A percentile compares a stretch with the other conserved stretches of the same genome.
Evolutionary conservation across 2,888 invertebrate species (phyloP).

Genomic region (Serrognathus titanus): DNA sequence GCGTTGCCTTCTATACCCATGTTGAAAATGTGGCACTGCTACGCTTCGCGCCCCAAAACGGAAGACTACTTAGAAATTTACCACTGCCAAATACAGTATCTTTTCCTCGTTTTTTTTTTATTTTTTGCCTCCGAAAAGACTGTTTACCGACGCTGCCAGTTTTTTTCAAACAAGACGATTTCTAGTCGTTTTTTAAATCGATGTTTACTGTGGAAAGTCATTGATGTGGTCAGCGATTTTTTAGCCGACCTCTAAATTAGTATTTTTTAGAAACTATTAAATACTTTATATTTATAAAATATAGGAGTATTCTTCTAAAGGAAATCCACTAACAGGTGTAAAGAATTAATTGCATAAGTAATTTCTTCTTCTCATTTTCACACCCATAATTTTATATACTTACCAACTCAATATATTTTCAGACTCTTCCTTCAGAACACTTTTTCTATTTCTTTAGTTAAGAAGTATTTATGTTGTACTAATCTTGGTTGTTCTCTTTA

Average conservation of each 20-base stretch:
- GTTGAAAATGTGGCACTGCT: slow-evolving; percentile 33
- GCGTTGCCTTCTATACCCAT: slow-evolving; percentile 48
- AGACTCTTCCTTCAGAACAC: not conserved
- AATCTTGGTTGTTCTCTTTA: too few species aligned
- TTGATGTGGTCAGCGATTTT: not conserved
- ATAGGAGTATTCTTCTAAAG: too few species aligned
- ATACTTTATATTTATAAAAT: too few species aligned
- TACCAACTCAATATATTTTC: not conserved
- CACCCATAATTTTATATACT: too few species aligned
- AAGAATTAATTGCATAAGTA: too few species aligned
- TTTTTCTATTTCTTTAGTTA: not conserved
- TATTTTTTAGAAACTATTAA: too few species aligned
- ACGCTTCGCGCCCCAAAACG: slow-evolving; percentile 23
- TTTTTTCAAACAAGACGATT: not conserved
- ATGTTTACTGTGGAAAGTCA: not conserved
- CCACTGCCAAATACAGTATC: slow-evolving; percentile 24
- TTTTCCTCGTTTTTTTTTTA: slow-evolving; percentile 2
- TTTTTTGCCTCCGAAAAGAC: slow-evolving; percentile 6
- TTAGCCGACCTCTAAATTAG: too few species aligned
- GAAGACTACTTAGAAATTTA: slow-evolving; percentile 5
- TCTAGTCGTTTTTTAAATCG: not conserved
- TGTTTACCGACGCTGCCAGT: slow-evolving; percentile 3
- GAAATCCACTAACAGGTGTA: too few species aligned
- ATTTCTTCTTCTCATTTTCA: too few species aligned
- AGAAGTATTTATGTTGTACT: not conserved